phyloP scores from a whole-genome alignment of 2,113 vertebrate genomes.

The Vidua macroura region DNA sequence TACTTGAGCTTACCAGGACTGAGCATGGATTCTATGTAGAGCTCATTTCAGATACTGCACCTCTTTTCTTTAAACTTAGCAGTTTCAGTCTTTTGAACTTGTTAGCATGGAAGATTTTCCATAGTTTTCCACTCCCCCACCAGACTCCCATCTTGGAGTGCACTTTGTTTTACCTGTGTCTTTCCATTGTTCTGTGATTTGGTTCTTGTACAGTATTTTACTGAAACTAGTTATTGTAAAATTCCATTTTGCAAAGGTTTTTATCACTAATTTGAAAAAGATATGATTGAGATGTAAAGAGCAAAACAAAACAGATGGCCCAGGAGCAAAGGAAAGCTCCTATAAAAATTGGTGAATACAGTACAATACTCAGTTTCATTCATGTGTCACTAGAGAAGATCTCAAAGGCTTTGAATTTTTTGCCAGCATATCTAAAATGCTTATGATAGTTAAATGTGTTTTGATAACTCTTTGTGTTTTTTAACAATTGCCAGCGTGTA shows the following conservation, averaged over 20 bases:
- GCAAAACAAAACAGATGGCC: constrained; percentile 24
- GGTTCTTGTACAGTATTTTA: not conserved
- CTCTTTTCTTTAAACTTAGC: not conserved
- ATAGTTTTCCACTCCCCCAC: not conserved
- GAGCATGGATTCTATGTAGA: not conserved
- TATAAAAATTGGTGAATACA: constrained; percentile 20
- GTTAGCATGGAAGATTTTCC: not conserved
- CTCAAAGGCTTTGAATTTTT: constrained; percentile 45
- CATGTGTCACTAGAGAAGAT: constrained; percentile 32
- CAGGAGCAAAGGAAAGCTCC: constrained; percentile 25
- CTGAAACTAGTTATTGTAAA: not conserved
- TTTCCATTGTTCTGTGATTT: constrained; percentile 3
- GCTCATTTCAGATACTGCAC: not conserved
- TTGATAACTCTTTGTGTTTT: constrained; percentile 47
- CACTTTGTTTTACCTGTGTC: not conserved
- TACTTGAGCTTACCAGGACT: not conserved
- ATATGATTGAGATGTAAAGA: not conserved
- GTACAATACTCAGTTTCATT: constrained; percentile 28
- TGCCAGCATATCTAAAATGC: constrained; percentile 41
- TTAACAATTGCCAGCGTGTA: not conserved
- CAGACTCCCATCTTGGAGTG: not conserved
- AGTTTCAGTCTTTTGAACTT: not conserved
- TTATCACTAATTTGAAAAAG: not conserved
- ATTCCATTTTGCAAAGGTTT: not conserved
- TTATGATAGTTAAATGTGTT: constrained; percentile 28